Base-by-base conservation (phyloP, 2,888 invertebrate species). In the Polydrusus cervinus region DNA sequence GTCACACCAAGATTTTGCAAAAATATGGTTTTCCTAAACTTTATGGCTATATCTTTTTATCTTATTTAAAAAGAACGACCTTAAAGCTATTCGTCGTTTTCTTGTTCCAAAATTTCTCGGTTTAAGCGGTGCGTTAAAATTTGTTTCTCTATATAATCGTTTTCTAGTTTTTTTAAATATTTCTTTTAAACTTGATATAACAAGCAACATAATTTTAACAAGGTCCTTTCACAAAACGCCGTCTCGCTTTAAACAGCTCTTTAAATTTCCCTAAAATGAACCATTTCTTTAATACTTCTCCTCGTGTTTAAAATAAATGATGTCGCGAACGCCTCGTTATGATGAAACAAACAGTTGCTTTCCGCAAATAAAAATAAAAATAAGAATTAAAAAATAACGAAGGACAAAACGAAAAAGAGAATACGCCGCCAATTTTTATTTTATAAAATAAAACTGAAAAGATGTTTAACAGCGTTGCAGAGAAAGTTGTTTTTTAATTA, bases 201-300 rank as follows among this genome's bases (percentile, higher is more conserved):
- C 74, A 55, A 74, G 74, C 68, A 53, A 62, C 40, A 62, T 62
- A 68, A 67, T 53, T 69, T 74, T 74, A 74, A 74, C 74, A 68
- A 74, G 62, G 51, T 62, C 64, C 69, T 68, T 55, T 61, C 53
- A 60, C 68, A 55, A 74, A 66, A 67, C 55, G 34, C 16, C 61
- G 43, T 45, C 40, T 43, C 55, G 43, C 16, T 60, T 60, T 38
- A 34, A 55, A 55, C 25, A 68, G 67, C 57, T 43, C 67, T 51
- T 73, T 73, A 67, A 61, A 67, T 67, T 73, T 73, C 61, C 66
- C 11, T 66, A 67, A 67, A 73, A 67, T 61, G 61, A 61, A 66
- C 40, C 61, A 18, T 65, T 71, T 71, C 38, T 47, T 65, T 66
- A 51, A 30, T 30, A 40, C 38, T 30, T 51, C 34, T 40, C n/a